These are phyloP conservation scores for Ciona savignyi DNA, from an alignment of 23 tunicate species.

Conservation along the genomic window DNA sequence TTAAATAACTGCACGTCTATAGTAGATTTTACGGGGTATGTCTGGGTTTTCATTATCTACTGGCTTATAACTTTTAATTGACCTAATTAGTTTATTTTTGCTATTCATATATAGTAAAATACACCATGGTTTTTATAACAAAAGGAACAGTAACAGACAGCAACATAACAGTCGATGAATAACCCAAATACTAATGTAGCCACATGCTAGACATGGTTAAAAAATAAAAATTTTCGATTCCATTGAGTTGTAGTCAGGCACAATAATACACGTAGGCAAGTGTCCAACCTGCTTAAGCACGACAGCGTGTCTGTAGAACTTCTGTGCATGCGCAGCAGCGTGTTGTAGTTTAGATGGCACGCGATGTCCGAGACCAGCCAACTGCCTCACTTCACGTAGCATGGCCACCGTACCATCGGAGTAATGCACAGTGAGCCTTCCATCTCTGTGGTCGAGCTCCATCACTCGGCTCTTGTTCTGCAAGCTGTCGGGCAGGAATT, in stretches of 20 bases:
- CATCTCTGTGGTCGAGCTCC: constrained; percentile 90
- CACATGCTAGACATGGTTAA: neutral
- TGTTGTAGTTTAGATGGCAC: constrained; percentile 69
- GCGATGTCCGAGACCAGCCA: constrained; percentile 79
- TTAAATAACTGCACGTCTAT: too few relatives aligned
- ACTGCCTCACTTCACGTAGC: constrained; percentile 79
- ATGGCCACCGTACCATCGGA: constrained; percentile 81
- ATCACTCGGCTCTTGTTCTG: constrained; percentile 77
- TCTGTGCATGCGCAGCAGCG: constrained; percentile 75
- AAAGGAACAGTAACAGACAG: too few relatives aligned
- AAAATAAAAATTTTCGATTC: too few relatives aligned
- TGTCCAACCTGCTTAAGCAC: constrained; percentile 58
- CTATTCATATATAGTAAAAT: too few relatives aligned
- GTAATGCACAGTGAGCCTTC: constrained; percentile 74
- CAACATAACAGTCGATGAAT: too few relatives aligned
- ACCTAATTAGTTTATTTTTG: too few relatives aligned
- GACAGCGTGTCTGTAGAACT: constrained; percentile 90
- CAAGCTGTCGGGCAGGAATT: constrained; percentile 38
- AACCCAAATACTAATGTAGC: neutral
- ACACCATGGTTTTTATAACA: too few relatives aligned
- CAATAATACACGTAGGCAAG: too few relatives aligned
- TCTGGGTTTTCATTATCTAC: too few relatives aligned
- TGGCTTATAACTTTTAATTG: too few relatives aligned
- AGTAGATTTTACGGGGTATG: too few relatives aligned
- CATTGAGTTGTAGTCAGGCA: too few relatives aligned